Base-by-base conservation (phyloP, 2,888 invertebrate genomes). In the Eudasyphora cyanicolor region DNA sequence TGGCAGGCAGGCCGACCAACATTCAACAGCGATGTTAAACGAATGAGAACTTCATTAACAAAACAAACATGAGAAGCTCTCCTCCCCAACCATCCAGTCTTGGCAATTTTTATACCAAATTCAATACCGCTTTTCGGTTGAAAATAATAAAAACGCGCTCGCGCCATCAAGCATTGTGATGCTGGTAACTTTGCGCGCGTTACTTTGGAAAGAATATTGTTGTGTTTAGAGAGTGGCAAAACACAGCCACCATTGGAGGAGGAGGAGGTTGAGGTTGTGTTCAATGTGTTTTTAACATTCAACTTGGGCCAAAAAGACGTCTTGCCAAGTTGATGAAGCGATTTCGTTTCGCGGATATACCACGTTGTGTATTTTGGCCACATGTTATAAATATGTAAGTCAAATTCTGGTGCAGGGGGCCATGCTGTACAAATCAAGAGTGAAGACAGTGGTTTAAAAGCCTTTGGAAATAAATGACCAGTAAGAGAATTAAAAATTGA, bases 61-160 rank as follows among this genome's bases (percentile, higher is more conserved):
- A 83, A 84, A 85, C 85, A 85, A 85, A 84, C 76, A 85, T 69
- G 77, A 32, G 21, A 70, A 32, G n/a, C n/a, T n/a, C n/a, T n/a
- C n/a, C 54, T 10, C 38, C 45, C 27, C 19, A 60, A 57, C 10
- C 14, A 27, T 1, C 21, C 45, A n/a, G 12, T 14, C 8, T 45
- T 45, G 1, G 45, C 45, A 1, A 45, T n/a, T 7, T 45, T 45
- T n/a, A 45, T n/a, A n/a, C 45, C 45, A 45, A 45, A 45, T 70
- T 35, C 2, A 12, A 14, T 45, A 70, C 12, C n/a, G n/a, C n/a
- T n/a, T n/a, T n/a, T n/a, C n/a, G n/a, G n/a, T n/a, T n/a, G n/a
- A n/a, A n/a, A n/a, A n/a, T n/a, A n/a, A 54, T 14, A 35, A 24
- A 19, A 51, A 60, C 8, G 38, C n/a, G 49, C 60, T 42, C 62